Evolutionary conservation across 2,113 vertebrate species (phyloP).

Genomic region (Gopherus evgoodei): DNA sequence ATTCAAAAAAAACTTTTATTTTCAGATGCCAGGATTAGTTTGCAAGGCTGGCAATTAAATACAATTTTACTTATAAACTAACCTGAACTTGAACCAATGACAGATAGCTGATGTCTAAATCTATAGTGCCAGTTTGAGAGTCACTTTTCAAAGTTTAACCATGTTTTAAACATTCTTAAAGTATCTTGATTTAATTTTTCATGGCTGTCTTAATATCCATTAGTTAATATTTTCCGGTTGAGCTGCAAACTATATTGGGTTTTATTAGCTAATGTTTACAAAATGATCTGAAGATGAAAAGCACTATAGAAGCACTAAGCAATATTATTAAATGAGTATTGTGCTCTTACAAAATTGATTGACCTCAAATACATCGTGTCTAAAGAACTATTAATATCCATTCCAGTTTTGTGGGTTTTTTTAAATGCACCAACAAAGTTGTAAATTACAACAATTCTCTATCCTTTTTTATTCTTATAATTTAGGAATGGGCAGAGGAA

Average conservation of each 20-base stretch:
- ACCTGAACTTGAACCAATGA: accelerated
- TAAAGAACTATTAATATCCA: background rate
- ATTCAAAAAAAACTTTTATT: background rate
- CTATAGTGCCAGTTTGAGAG: background rate
- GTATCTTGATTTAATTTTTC: background rate
- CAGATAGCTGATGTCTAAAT: no score
- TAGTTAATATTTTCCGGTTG: background rate
- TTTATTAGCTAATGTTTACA: background rate
- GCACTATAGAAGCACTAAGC: background rate
- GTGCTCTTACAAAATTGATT: background rate
- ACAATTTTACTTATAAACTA: background rate
- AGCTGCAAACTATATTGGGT: background rate
- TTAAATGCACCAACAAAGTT: background rate
- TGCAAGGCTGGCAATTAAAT: background rate
- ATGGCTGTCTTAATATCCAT: background rate
- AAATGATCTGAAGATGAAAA: background rate
- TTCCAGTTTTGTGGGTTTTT: background rate
- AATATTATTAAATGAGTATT: background rate
- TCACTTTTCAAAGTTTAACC: background rate
- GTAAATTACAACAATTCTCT: background rate
- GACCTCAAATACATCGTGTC: background rate
- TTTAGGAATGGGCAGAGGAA: background rate
- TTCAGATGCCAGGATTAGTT: background rate
- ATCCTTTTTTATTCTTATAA: background rate
- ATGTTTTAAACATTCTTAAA: background rate